Evolutionary conservation across 2,888 invertebrate genomes (phyloP), one percentile per base, ranked within the genome.

Genomic region (Opisthograptis luteolata): DNA sequence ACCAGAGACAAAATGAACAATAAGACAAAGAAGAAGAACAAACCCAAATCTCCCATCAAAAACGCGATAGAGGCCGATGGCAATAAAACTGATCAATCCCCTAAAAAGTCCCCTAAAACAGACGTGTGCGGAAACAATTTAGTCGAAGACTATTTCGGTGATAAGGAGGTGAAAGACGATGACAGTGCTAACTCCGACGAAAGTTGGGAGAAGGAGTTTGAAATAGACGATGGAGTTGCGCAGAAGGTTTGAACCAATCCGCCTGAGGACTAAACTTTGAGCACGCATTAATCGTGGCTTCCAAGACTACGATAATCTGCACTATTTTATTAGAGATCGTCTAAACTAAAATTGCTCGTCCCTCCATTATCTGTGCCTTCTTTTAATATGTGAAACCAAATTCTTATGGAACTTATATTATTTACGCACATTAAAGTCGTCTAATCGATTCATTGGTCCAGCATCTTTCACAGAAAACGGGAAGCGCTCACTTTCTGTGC

Each of bases 201-300:
- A 52, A 92, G 92, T 68, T 93, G 93, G 93, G 93, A 93, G 62
- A 92, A 92, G 58, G 92, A 92, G 61, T 93, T 93, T 69, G 93
- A 93, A 68, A 84, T 91, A 4, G 90, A 91, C 5, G 88, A 87
- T n/a, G n/a, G n/a, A 20, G 76, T 77, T 1, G 77, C 70, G 19
- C 76, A 75, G 53, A 84, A 82, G 75, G 82, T 77, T 61, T 85
- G 73, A 84, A 36, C 12, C 1, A n/a, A 67, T 66, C 70, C 70
- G 58, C 62, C 72, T 70, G 66, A 73, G 67, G 61, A 55, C 17
- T 31, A 35, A 9, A 40, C 51, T 42, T 43, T 51, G 14, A 28
- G 36, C 30, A 30, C 19, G 12, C 19, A 41, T 27, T 47, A 35
- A 49, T 24, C 35, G 12, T 28, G 28, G 41, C 48, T 42, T 48